These are phyloP conservation scores for Drosophila pachea DNA, from an alignment of 1,140 invertebrate species.

Conservation along the genomic window DNA sequence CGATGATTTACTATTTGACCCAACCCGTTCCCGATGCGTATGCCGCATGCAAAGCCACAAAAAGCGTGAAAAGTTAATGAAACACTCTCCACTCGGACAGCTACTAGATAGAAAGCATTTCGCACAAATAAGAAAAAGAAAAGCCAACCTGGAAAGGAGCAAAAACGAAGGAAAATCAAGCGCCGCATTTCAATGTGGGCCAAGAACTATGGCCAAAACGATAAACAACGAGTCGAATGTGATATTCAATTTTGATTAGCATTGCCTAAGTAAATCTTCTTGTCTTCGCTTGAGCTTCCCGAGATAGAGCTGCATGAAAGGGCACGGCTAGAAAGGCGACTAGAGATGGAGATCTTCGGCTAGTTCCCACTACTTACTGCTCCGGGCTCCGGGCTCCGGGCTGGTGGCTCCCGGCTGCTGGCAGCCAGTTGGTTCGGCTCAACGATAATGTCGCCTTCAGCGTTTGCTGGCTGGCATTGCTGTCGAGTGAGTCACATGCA, in stretches of 20 bases:
- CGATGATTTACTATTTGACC: conserved; percentile 43
- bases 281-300: too few species aligned
- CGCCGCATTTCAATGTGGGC: too few species aligned
- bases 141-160: too few species aligned
- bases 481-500: conserved; percentile 30
- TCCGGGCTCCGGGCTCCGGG: conserved; percentile 14
- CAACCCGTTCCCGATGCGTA: conserved; percentile 34
- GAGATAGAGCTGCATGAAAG: background rate
- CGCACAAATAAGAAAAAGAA: background rate
- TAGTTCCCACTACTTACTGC: background rate
- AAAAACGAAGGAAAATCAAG: too few species aligned
- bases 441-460: conserved; percentile 14
- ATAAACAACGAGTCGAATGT: too few species aligned
- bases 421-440: conserved; percentile 16
- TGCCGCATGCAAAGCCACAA: conserved; percentile 17
- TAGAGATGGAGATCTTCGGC: background rate
- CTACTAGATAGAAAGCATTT: conserved; percentile 24
- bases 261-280: too few species aligned
- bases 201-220: too few species aligned
- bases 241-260: too few species aligned
- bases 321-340: background rate
- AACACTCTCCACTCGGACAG: conserved; percentile 26
- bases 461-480: conserved; percentile 30
- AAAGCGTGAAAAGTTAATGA: conserved; percentile 30
- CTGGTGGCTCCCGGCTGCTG: conserved; percentile 16